These are phyloP conservation scores for Orussus abietinus DNA, from an alignment of 1,140 invertebrate genomes.

Conservation along the genomic window DNA sequence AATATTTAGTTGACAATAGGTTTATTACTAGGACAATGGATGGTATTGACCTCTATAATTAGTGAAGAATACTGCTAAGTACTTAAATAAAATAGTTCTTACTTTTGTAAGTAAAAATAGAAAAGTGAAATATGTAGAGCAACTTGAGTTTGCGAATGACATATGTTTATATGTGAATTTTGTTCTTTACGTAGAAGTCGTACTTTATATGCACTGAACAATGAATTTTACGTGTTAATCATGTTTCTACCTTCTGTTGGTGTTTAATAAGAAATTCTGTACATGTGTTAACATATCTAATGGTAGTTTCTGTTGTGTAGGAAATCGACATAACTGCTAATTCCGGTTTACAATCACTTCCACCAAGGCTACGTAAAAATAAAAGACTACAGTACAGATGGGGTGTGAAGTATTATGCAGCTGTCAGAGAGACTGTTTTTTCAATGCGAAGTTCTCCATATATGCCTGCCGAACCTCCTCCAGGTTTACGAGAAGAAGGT, in stretches of 20 bases:
- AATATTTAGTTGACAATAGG: background rate
- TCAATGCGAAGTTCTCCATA: constrained; percentile 24
- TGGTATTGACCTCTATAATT: background rate
- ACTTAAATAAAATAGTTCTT: background rate
- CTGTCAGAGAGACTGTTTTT: constrained; percentile 38
- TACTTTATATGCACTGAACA: constrained; percentile 10
- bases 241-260: background rate
- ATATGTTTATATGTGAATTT: no score
- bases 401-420: constrained; percentile 28
- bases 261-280: constrained; percentile 3
- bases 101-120: background rate
- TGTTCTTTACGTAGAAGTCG: background rate
- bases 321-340: constrained; percentile 4
- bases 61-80: background rate
- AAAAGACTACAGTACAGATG: constrained; percentile 26
- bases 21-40: background rate
- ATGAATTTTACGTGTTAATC: background rate
- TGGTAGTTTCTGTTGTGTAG: no score
- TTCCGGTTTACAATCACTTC: constrained; percentile 8
- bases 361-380: constrained; percentile 31
- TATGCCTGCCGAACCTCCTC: constrained; percentile 28
- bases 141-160: no score
- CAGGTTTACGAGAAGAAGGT: constrained; percentile 22
- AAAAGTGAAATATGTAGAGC: background rate
- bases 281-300: constrained; percentile 2